Percentiles rank a stretch among this genome's conserved stretches.
These are phyloP conservation scores for Melanargia galathea DNA, from an alignment of 2,888 invertebrate species.

Conservation along the genomic window DNA sequence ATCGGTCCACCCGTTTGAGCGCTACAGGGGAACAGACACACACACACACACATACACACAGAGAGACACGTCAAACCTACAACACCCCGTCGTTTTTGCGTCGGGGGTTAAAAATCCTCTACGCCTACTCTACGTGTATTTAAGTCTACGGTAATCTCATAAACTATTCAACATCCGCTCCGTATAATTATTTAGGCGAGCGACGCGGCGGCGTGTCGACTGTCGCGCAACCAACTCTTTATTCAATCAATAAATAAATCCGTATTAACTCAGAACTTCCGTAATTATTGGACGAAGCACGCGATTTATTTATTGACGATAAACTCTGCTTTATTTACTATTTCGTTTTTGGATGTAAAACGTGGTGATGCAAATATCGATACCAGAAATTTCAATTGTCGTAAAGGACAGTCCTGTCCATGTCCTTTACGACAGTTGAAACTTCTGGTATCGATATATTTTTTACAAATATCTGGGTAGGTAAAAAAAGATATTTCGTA, in stretches of 20 bases:
- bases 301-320: constrained; percentile 35
- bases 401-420: no score
- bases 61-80: no score
- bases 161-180: constrained; percentile 60
- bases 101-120: no score
- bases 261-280: constrained; percentile 51
- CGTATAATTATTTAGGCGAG: constrained; percentile 68
- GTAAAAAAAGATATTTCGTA: no score
- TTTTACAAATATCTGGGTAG: no score
- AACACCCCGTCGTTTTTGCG: no score
- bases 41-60: no score
- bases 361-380: neutral
- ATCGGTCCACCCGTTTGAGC: no score
- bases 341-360: neutral
- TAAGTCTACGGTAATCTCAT: constrained; percentile 45
- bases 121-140: constrained; percentile 5
- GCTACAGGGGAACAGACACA: no score
- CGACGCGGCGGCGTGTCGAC: constrained; percentile 47
- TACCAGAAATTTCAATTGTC: no score
- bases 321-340: constrained; percentile 23
- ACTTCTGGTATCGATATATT: no score
- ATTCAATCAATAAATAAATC: constrained; percentile 71
- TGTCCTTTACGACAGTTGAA: no score
- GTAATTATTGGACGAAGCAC: constrained; percentile 48
- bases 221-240: constrained; percentile 47